A percentile compares a stretch with the other conserved stretches of the same genome.
These are phyloP conservation scores for Pagrus major DNA, from an alignment of 2,113 vertebrate genomes.

Conservation along the genomic window DNA sequence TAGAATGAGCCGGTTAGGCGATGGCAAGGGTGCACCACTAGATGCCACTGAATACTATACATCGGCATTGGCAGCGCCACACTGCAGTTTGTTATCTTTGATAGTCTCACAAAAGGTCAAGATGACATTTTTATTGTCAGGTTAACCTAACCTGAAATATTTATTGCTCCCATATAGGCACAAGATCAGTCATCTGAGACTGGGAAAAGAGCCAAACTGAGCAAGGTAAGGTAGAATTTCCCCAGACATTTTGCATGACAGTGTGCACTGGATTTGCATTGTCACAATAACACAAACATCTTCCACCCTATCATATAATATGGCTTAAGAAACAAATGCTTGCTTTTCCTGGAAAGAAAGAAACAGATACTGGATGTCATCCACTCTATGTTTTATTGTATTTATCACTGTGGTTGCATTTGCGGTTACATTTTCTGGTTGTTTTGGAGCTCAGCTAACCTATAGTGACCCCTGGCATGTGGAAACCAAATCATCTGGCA, in stretches of 20 bases:
- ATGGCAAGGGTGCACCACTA: too few species aligned
- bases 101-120: not conserved
- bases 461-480: slow-evolving; percentile 51
- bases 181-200: slow-evolving; percentile 47
- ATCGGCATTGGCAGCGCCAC: not conserved
- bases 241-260: slow-evolving; percentile 11
- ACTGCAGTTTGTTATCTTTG: not conserved
- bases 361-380: not conserved
- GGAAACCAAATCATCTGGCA: slow-evolving; percentile 41
- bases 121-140: slow-evolving; percentile 73
- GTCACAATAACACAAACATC: not conserved
- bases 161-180: slow-evolving; percentile 62
- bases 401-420: slow-evolving; percentile 8
- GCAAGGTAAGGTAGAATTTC: slow-evolving; percentile 71
- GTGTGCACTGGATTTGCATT: slow-evolving; percentile 15
- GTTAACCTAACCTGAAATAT: not conserved
- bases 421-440: slow-evolving; percentile 7
- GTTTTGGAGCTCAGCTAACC: slow-evolving; percentile 62
- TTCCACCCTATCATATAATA: not conserved
- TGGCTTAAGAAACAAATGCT: not conserved
- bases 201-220: slow-evolving; percentile 62
- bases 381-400: not conserved
- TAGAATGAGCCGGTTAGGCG: too few species aligned
- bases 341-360: not conserved
- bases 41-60: too few species aligned